Evolutionary conservation across 2,888 invertebrate genomes (phyloP), one percentile per base, ranked within the genome.

Genomic region (Drosophila rubida): DNA sequence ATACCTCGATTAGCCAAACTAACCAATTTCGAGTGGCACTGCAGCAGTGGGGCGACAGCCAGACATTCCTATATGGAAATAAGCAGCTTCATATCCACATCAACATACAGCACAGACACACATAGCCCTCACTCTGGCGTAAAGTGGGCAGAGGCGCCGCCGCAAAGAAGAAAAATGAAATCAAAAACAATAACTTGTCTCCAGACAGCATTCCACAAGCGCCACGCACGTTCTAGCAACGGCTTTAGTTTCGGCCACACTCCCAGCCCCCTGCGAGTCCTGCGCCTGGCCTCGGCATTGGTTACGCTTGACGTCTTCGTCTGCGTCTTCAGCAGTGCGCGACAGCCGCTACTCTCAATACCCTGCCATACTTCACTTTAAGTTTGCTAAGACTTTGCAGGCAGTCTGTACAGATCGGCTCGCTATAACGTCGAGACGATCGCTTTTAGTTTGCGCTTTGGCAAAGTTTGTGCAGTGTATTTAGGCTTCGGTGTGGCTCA

Each of bases 121-220:
- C 22, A 57, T 37, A 32, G n/a, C 30, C 9, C 39, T 37, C 62
- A 53, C 14, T 14, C 53, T 67, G 51, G 60, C 75, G 69, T 78
- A 71, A 75, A 74, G 67, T 72, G 75, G 69, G 54, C 67, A 54
- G 66, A 23, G 57, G 42, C 39, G 53, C 27, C 30, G 19, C 54
- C 57, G 62, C 45, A 70, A 64, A 46, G 69, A 78, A 84, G 81
- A 88, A 88, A 88, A 85, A 88, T 88, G 87, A 85, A 88, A 85
- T 88, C 88, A 88, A 87, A 87, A 85, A 85, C 84, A 85, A 88
- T 85, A 85, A 84, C 88, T 85, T 88, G 88, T 83, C 82, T 83
- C 82, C 82, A 81, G 82, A 87, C 82, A 73, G 82, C 82, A 83
- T 83, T 83, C 82, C 82, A 82, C 80, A 82, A 86, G 80, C 86